Evolutionary conservation across 2,113 vertebrate species (phyloP).

Genomic region (Gila orcuttii): DNA sequence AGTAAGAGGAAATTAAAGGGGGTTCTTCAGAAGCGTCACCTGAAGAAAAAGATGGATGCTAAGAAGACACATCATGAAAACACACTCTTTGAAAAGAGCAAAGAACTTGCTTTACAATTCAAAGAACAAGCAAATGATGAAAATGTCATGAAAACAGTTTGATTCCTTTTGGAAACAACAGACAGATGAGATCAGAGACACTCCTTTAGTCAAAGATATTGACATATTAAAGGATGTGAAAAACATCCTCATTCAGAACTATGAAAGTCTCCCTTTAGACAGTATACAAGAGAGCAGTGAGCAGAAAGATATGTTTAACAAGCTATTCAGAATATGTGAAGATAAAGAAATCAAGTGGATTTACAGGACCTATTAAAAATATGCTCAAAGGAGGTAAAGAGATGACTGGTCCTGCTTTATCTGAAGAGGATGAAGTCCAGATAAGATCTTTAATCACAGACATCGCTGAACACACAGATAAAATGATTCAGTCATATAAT

Average conservation of each 20-base stretch:
- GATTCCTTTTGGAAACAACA: background rate
- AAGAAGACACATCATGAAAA: too few relatives aligned
- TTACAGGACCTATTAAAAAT: too few relatives aligned
- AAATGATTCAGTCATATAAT: background rate
- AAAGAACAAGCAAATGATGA: too few relatives aligned
- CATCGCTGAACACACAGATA: background rate
- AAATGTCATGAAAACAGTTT: background rate
- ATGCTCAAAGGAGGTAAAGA: rapidly evolving
- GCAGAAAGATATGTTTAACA: too few relatives aligned
- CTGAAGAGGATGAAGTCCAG: background rate
- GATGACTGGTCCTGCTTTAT: too few relatives aligned
- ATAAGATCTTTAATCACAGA: background rate
- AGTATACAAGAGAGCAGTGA: rapidly evolving
- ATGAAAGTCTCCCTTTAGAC: background rate
- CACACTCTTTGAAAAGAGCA: too few relatives aligned
- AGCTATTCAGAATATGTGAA: too few relatives aligned
- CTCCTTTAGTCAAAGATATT: background rate
- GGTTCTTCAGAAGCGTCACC: too few relatives aligned
- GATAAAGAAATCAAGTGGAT: too few relatives aligned
- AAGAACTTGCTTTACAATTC: too few relatives aligned
- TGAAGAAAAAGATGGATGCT: too few relatives aligned
- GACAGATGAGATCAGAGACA: background rate
- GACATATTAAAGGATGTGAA: background rate
- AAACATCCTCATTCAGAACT: rapidly evolving
- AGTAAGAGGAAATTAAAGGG: background rate